Evolutionary conservation across 1,140 invertebrate genomes (phyloP), one percentile per base, ranked within the genome.

Genomic region (Diachasmimorpha longicaudata): DNA sequence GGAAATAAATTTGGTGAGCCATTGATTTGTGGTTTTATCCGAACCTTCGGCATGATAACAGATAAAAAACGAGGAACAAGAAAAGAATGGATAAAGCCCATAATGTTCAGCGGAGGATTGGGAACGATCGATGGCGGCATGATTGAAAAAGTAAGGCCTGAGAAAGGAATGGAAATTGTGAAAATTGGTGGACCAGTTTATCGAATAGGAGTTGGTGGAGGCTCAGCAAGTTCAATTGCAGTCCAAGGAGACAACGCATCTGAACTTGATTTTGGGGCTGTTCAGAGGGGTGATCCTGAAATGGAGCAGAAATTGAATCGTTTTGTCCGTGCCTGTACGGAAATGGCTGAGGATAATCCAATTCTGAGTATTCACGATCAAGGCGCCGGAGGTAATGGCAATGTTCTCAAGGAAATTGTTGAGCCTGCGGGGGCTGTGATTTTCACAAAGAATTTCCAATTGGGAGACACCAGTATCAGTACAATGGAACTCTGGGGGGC

Each of bases 1-100:
- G 98, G 98, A 5, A 99, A 99, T 85, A 99, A 99, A 90, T 99
- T 99, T 90, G 98, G 98, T 0, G 98, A 99, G 86, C 98, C 98
- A 3, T 90, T 99, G 1, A 92, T 99, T 72, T 88, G 91, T 81
- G 98, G 98, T 25, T 99, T 99, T 87, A 93, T 95, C 0, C 91
- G 98, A 72, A 96, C 97, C 0, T 99, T 97, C 88, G 98, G 98
- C 9, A 89, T 96, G 81, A 89, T 96, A 81, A 88, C 89, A 23
- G 25, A 25, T 0, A 91, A 95, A 81, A 86, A 88, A 0, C 84
- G 89, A 44, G 91, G 92, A 39, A 92, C 94, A 78, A 89, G 97
- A 70, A 91, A 96, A 74, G 98, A 99, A 88, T 99, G 95, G 90
- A 94, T 99, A 0, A 99, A 99, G 85, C 98, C 98, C 0, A 99